These are phyloP conservation scores for Oscheius myriophilus DNA, from an alignment of 2,888 invertebrate genomes.

Conservation along the genomic window DNA sequence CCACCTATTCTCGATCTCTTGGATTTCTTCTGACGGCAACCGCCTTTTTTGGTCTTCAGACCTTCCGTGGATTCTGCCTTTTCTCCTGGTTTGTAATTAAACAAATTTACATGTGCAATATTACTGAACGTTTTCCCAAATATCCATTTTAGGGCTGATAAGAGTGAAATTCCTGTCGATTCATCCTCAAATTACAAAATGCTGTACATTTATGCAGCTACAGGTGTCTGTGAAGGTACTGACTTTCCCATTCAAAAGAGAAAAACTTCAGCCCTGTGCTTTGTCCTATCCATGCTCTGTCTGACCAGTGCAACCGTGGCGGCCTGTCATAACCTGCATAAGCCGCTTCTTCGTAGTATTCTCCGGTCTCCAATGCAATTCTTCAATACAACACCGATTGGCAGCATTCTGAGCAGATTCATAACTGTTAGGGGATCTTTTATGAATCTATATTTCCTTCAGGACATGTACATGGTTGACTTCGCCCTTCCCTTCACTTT, in stretches of 20 bases:
- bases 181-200: too few species aligned
- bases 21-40: conserved; percentile 82
- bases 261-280: too few species aligned
- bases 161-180: too few species aligned
- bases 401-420: conserved; percentile 63
- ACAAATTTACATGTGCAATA: too few species aligned
- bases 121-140: too few species aligned
- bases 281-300: too few species aligned
- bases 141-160: too few species aligned
- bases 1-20: conserved; percentile 83
- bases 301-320: too few species aligned
- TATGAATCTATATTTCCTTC: too few species aligned
- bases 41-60: conserved; percentile 47
- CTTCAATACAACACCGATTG: conserved; percentile 68
- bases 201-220: too few species aligned
- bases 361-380: conserved; percentile 68
- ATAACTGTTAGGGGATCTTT: conserved; percentile 47
- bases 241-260: too few species aligned
- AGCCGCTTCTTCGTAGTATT: conserved; percentile 60
- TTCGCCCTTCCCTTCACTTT: conserved; percentile 65
- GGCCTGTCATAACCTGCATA: conserved; percentile 51
- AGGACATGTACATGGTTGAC: conserved; percentile 68
- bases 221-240: too few species aligned
- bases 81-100: conserved; percentile 64
- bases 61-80: conserved; percentile 63